Evolutionary conservation across 2,113 vertebrate genomes (phyloP).

Genomic region (Rousettus leschenaultii): DNA sequence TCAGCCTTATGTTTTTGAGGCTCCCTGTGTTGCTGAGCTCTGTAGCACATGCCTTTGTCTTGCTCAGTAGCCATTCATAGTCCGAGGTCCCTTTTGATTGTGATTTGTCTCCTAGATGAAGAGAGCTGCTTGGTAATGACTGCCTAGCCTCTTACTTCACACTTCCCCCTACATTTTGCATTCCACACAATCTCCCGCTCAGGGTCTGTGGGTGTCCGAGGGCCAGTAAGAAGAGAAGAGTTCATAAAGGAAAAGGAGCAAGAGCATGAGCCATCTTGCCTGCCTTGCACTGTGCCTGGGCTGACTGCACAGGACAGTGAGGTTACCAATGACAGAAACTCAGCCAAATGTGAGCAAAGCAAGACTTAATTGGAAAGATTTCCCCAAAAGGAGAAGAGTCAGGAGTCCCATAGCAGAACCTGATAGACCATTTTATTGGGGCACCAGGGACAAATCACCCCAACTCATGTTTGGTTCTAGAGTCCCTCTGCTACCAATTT

Average conservation of each 20-base stretch:
- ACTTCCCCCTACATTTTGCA: rapidly evolving
- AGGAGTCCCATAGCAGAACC: rapidly evolving
- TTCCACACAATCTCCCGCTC: rapidly evolving
- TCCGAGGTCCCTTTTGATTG: background rate
- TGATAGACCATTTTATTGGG: background rate
- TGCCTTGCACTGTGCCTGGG: background rate
- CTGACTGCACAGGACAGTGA: rapidly evolving
- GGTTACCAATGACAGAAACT: background rate
- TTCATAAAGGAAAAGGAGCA: background rate
- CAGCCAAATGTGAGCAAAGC: background rate
- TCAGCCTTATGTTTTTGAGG: no score
- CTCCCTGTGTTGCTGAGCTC: rapidly evolving
- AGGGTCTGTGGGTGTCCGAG: background rate
- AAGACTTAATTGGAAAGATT: background rate
- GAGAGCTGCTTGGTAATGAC: background rate
- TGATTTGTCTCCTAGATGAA: background rate
- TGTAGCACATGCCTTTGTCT: background rate
- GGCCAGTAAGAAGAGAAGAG: background rate
- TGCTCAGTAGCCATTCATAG: background rate
- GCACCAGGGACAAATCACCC: background rate
- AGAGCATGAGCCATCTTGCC: background rate
- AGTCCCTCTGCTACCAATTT: background rate
- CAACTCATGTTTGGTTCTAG: background rate
- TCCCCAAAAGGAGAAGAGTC: background rate
- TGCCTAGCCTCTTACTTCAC: background rate